phyloP scores from a whole-genome alignment of 2,113 vertebrate genomes.

The Psammodynastes pulverulentus region DNA sequence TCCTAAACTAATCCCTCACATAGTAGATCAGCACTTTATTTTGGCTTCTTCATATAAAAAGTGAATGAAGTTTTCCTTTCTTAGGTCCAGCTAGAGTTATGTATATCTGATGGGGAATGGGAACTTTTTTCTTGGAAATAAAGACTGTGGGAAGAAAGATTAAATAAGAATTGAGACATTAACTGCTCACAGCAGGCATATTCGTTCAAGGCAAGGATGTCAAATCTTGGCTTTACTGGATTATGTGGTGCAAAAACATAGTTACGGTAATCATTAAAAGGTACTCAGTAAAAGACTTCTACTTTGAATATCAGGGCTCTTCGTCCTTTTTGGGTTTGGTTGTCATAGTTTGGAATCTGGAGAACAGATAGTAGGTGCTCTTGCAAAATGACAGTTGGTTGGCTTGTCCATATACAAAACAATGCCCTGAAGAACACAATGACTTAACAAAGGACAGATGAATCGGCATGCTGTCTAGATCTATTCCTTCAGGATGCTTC shows the following conservation, averaged over 20 bases:
- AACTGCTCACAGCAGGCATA: background rate
- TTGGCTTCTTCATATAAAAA: constrained; percentile 37
- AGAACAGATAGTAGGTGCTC: background rate
- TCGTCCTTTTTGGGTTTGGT: background rate
- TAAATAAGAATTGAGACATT: constrained; percentile 37
- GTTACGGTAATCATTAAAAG: background rate
- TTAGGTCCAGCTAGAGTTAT: constrained; percentile 41
- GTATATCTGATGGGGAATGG: constrained; percentile 41
- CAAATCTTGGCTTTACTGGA: background rate
- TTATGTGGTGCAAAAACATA: background rate
- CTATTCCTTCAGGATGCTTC: background rate
- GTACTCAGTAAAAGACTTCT: background rate
- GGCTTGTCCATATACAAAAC: background rate
- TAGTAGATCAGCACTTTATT: constrained; percentile 36
- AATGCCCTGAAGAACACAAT: background rate
- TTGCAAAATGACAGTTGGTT: background rate
- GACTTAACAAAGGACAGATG: background rate
- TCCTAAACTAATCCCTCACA: constrained; percentile 24
- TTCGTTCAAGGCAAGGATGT: background rate
- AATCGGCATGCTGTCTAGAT: background rate
- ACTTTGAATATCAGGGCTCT: background rate
- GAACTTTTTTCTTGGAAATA: constrained; percentile 45
- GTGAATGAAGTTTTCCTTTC: constrained; percentile 54
- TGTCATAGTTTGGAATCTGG: background rate
- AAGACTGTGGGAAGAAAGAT: constrained; percentile 36